Base-by-base conservation (phyloP, 2,888 invertebrate genomes). In the Aphelenchoides bicaudatus region DNA sequence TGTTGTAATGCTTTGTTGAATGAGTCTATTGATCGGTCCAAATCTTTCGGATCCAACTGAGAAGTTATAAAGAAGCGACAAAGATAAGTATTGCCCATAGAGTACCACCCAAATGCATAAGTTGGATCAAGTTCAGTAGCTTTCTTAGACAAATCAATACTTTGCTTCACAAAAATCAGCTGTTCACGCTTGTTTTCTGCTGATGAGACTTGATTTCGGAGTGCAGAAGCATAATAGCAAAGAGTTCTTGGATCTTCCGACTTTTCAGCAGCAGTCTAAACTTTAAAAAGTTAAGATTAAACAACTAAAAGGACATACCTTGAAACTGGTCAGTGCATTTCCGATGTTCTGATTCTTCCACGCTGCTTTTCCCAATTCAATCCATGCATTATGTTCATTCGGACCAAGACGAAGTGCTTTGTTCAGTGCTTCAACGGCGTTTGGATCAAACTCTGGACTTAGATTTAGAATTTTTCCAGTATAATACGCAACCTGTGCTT, bases 401-500 rank as follows among this genome's bases (percentile, higher is more conserved):
- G 89, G 89, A 75, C 89, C 87, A 38, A 90, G 81, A 79, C 91
- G 91, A 0, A 90, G 87, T 2, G 90, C 87, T 79, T 88, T 88
- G 49, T 88, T 87, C 46, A 91, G 82, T 50, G 86, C 84, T 71
- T 87, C 87, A 62, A 87, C 86, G 0, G 88, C 88, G 70, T 86
- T 84, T 16, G 85, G 83, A 71, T 86, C 86, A 75, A 86, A 88
- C 30, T 84, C 83, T 0, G 86, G 83, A 27, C 84, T 82, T 0
- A 88, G 86, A 80, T 90, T 90, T 67, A 88, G 84, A 23, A 87
- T 85, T 70, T 85, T 84, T 0, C 90, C 90, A 75, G 86, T 86
- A 66, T 88, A 81, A 78, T 86, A 88, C 8, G 53, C 37, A 16
- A 54, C 25, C 19, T 48, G n/a, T 21, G 57, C 39, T 46, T 16